phyloP scores from a whole-genome alignment of 2,113 vertebrate genomes.

The Scolopax mira region DNA sequence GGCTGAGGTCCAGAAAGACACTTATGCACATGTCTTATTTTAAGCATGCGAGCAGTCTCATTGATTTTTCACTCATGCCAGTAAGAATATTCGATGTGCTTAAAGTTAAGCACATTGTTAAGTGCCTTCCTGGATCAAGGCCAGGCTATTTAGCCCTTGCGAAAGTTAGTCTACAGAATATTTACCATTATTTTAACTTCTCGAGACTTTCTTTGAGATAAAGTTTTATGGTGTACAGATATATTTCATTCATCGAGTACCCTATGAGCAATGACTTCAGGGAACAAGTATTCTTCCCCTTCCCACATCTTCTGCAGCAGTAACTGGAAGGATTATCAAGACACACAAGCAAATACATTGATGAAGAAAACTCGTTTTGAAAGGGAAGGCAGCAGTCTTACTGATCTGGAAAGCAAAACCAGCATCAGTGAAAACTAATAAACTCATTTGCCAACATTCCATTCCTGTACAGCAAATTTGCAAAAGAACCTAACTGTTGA shows the following conservation, averaged over 20 bases:
- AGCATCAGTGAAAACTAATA: background rate
- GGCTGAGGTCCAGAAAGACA: constrained; percentile 56
- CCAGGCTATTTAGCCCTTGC: constrained; percentile 44
- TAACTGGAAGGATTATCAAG: constrained; percentile 36
- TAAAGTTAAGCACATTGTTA: constrained; percentile 67
- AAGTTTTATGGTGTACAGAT: constrained; percentile 12
- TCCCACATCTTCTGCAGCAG: constrained; percentile 25
- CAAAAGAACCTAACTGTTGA: background rate
- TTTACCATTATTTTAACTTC: constrained; percentile 51
- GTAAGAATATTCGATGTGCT: constrained; percentile 63
- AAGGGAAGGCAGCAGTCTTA: background rate
- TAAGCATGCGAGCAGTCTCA: constrained; percentile 60
- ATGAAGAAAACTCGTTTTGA: background rate
- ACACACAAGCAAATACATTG: background rate
- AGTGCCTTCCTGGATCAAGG: constrained; percentile 55
- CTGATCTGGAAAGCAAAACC: background rate
- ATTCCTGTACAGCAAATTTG: background rate
- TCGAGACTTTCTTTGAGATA: constrained; percentile 31
- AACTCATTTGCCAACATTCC: background rate
- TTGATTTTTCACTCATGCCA: constrained; percentile 57
- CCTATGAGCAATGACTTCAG: background rate
- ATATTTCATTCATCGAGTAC: background rate
- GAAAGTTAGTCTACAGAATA: constrained; percentile 15
- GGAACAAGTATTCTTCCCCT: background rate
- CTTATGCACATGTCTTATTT: constrained; percentile 61